These are phyloP conservation scores for Eublepharis macularius DNA, from an alignment of 2,113 vertebrate species.

Conservation along the genomic window DNA sequence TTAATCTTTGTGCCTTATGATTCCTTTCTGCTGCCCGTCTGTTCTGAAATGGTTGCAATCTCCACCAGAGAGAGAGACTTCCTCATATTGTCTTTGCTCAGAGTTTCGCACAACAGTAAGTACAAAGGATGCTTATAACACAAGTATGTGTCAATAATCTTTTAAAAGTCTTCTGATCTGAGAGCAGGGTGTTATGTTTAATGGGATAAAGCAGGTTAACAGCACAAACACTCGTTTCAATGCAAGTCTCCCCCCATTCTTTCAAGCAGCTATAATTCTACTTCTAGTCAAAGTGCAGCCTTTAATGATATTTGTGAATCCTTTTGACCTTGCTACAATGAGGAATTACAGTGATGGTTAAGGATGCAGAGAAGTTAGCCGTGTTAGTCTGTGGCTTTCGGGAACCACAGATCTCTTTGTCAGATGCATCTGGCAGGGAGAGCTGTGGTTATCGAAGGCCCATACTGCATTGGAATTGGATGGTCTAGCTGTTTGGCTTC, in stretches of 20 bases:
- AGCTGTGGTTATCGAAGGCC: too few species aligned
- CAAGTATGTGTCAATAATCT: neutral
- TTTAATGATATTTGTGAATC: neutral
- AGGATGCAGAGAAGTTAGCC: too few species aligned
- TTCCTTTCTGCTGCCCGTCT: neutral
- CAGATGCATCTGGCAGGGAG: too few species aligned
- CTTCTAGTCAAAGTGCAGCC: neutral
- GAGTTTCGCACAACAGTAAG: neutral
- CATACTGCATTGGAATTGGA: too few species aligned
- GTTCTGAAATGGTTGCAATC: neutral
- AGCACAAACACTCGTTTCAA: neutral
- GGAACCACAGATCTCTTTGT: too few species aligned
- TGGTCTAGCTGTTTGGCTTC: too few species aligned
- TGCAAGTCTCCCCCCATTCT: neutral
- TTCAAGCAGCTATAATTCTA: neutral
- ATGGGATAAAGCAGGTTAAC: neutral
- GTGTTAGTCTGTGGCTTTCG: too few species aligned
- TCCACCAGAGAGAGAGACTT: neutral
- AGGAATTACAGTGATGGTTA: neutral
- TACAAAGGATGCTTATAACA: neutral
- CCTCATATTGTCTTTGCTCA: neutral
- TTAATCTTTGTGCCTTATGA: neutral
- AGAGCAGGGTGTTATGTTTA: neutral
- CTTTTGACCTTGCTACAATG: neutral
- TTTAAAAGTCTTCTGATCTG: neutral